A percentile compares a stretch with the other conserved stretches of the same genome.
Conservation (phyloP, 2,113 vertebrate species). For the Aegithalos caudatus region DNA sequence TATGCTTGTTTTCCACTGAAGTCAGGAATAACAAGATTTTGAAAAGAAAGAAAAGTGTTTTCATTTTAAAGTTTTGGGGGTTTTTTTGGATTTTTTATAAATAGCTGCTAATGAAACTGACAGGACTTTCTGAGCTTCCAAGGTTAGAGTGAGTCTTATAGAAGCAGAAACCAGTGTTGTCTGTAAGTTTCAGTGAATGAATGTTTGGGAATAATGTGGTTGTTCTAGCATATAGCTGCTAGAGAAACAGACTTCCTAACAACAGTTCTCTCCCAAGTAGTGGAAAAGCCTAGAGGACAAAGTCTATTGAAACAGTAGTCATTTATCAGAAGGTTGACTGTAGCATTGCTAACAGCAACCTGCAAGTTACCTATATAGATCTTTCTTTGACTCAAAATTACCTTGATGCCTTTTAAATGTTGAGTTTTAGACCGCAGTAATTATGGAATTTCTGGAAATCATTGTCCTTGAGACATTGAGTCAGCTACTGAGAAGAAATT, state of each 20-base stretch:
- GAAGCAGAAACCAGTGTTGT: too few relatives aligned
- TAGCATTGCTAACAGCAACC: background rate
- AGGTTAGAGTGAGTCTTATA: too few relatives aligned
- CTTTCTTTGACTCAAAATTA: background rate
- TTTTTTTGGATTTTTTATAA: too few relatives aligned
- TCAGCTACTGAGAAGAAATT: background rate
- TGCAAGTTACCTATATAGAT: background rate
- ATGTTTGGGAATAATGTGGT: background rate
- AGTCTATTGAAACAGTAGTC: background rate
- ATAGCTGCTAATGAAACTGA: too few relatives aligned
- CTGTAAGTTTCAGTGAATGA: too few relatives aligned
- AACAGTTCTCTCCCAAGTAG: background rate
- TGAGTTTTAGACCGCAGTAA: background rate
- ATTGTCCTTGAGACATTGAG: background rate
- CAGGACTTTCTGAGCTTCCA: too few relatives aligned
- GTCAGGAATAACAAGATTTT: too few relatives aligned
- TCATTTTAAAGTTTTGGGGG: too few relatives aligned
- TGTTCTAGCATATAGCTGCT: background rate
- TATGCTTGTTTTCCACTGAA: too few relatives aligned
- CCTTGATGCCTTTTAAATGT: background rate
- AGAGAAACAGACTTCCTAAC: background rate
- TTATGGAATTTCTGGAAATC: background rate
- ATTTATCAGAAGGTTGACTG: background rate
- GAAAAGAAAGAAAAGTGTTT: too few relatives aligned
- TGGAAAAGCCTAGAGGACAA: background rate